Evolutionary conservation across 2,113 vertebrate species (phyloP).

Genomic region (Xiphorhynchus elegans): DNA sequence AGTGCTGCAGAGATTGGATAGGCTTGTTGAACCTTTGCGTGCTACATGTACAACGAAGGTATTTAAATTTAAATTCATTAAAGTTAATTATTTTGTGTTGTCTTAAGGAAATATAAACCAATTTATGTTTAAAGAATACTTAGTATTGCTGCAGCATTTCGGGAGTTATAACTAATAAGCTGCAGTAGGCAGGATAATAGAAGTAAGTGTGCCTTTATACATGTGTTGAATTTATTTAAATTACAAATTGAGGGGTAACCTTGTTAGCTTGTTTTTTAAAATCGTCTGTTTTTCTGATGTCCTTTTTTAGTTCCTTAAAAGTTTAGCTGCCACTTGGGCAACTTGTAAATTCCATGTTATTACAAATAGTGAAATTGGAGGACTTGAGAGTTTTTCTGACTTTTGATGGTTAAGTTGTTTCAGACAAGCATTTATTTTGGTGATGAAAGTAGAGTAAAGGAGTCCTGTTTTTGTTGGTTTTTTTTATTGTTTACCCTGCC

Average conservation of each 20-base stretch:
- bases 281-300: neutral
- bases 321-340: neutral
- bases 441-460: neutral
- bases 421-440: neutral
- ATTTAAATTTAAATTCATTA: neutral
- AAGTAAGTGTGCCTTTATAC: neutral
- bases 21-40: slow-evolving; percentile 93
- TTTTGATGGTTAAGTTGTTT: neutral
- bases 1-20: slow-evolving; percentile 94
- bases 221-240: neutral
- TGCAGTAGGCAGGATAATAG: neutral
- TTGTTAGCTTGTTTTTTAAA: neutral
- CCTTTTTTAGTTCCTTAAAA: neutral
- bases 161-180: neutral
- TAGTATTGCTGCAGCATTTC: neutral
- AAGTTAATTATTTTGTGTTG: neutral
- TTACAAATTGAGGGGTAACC: neutral
- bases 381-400: neutral
- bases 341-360: neutral
- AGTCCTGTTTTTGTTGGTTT: neutral
- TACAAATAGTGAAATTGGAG: neutral
- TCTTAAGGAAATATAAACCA: neutral
- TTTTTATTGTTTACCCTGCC: neutral
- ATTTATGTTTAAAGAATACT: fast-evolving
- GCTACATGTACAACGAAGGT: slow-evolving; percentile 94